Base-by-base conservation (phyloP, 2,797 vertebrate species). In the Clamator glandarius region DNA sequence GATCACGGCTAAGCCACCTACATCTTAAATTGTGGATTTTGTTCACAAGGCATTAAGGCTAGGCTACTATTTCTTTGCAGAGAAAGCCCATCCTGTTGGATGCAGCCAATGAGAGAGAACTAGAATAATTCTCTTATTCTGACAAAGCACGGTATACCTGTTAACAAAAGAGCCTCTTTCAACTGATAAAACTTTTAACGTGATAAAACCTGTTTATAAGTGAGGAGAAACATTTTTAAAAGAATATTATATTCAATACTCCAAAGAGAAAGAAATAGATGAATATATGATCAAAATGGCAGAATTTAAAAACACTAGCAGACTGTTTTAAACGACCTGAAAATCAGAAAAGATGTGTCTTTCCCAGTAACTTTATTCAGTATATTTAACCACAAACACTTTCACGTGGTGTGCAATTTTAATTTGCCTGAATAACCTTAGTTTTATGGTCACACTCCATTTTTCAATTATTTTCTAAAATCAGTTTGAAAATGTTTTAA, bases 381-480 rank as follows among this genome's bases (percentile, higher is more conserved):
- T n/a, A 66, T 35, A 24, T 74, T 59, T 69, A 80, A 50, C 25
- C 20, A 31, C 8, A 52, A 68, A 26, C 11, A 64, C 8, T 78
- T 89, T 69, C 28, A 82, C 70, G 76, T 61, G 2, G 1, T 61
- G 5, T 15, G 7, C 54, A 31, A 91, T 59, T 80, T 92, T 36
- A 91, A 57, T 20, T 41, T 82, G 31, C 9, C 15, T 24, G 6
- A 70, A 33, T n/a, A 78, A 63, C 19, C 8, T 61, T 26, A 25
- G 44, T 61, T 78, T 79, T 41, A 61, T 26, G 41, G 25, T 28
- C 58, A 35, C 12, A 26, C 5, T 24, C 3, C 2, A 41, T 33
- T 79, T 92, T 85, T 55, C n/a, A 78, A 67, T 55, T 87, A 42
- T 73, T 15, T 76, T 67, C 25, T 83, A 95, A 94, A 81, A 67